phyloP scores from a whole-genome alignment of 2,888 invertebrate genomes.

The Congeria kusceri region DNA sequence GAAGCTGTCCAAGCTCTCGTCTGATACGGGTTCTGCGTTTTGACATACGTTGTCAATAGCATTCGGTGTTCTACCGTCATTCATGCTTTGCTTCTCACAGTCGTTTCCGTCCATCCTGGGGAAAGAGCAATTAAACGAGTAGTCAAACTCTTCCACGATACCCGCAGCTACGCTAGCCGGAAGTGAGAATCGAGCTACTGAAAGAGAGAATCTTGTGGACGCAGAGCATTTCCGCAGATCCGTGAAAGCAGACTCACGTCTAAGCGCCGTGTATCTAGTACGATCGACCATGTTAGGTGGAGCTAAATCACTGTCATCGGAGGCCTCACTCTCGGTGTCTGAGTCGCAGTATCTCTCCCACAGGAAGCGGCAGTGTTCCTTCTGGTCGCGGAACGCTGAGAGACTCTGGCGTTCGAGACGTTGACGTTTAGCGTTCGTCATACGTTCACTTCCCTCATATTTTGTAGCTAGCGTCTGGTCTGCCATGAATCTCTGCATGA shows the following conservation, averaged over 20 bases:
- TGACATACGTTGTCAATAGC: constrained; percentile 15
- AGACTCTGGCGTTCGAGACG: constrained; percentile 15
- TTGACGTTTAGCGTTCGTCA: neutral
- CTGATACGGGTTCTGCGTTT: neutral
- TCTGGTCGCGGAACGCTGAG: constrained; percentile 27
- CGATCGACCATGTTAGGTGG: neutral
- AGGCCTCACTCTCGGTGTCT: constrained; percentile 35
- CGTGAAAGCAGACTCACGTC: constrained; percentile 27
- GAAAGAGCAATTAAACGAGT: constrained; percentile 29
- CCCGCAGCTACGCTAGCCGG: constrained; percentile 2
- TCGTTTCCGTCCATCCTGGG: constrained; percentile 20
- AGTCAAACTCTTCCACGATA: constrained; percentile 9
- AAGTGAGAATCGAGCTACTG: constrained; percentile 13
- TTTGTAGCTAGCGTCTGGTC: constrained; percentile 26
- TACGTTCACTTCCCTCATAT: neutral
- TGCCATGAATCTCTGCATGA: constrained; percentile 50
- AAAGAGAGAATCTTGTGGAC: constrained; percentile 10
- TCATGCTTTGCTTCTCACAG: neutral
- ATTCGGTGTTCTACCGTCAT: constrained; percentile 13
- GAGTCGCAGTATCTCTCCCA: constrained; percentile 53
- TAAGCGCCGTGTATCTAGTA: neutral
- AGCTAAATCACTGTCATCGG: neutral
- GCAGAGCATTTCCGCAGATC: constrained; percentile 6
- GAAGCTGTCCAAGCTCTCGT: constrained; percentile 28
- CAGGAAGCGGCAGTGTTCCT: constrained; percentile 43